Conservation (phyloP, 2,888 invertebrate species). For the Pammene aurita region DNA sequence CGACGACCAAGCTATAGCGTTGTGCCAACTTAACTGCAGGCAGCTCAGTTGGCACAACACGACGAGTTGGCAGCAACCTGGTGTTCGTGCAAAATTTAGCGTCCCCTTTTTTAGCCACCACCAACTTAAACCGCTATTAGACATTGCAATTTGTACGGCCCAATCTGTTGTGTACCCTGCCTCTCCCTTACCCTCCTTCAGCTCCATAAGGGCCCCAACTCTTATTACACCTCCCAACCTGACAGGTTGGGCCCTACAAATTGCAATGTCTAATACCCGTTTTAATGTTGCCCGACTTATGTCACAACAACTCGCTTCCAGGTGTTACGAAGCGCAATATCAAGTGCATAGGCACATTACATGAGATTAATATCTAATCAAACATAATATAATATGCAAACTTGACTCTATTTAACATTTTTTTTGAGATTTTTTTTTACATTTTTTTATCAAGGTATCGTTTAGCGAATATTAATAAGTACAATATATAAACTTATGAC, state of each 20-base stretch:
- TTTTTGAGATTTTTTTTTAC: conserved; percentile 72
- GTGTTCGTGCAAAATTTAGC: conserved; percentile 46
- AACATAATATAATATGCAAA: conserved; percentile 79
- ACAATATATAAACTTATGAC: conserved; percentile 78
- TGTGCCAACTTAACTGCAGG: conserved; percentile 3
- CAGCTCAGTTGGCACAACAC: conserved; percentile 16
- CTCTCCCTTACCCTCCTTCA: too few species aligned
- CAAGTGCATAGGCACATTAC: conserved; percentile 79
- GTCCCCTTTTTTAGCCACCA: conserved; percentile 58
- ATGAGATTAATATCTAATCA: conserved; percentile 76
- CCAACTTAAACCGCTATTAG: too few species aligned
- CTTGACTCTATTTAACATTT: conserved; percentile 66
- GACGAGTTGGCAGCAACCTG: conserved; percentile 57
- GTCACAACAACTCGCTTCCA: conserved; percentile 59
- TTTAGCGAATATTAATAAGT: conserved; percentile 82
- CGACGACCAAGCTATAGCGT: conserved; percentile 21
- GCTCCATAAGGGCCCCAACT: too few species aligned
- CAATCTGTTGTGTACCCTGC: too few species aligned
- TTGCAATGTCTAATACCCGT: too few species aligned
- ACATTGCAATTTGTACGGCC: too few species aligned
- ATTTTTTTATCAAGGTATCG: conserved; percentile 67
- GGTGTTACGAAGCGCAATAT: conserved; percentile 63
- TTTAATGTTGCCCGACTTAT: conserved; percentile 58
- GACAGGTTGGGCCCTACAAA: too few species aligned
- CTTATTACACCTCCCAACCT: too few species aligned